A percentile compares a stretch with the other conserved stretches of the same genome.
Conservation (phyloP, 2,797 vertebrate genomes). For the Pithecia hirsuta region DNA sequence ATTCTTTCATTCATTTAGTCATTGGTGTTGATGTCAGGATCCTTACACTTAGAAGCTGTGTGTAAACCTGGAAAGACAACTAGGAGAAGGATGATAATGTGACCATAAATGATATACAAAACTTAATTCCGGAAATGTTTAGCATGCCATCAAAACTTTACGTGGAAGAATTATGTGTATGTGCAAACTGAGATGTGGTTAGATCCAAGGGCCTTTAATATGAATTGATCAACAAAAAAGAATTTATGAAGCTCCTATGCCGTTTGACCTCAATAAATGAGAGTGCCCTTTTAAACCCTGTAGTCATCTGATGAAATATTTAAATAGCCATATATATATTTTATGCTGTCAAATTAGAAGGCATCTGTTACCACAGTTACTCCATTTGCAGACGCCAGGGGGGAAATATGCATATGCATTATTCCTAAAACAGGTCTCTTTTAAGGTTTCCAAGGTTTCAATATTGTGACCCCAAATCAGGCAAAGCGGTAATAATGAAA, state of each 20-base stretch:
- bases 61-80: not conserved
- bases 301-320: conserved; percentile 15
- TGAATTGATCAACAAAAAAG: not conserved
- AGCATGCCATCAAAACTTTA: not conserved
- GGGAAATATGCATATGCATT: conserved; percentile 35
- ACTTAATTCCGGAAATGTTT: not conserved
- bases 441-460: conserved; percentile 72
- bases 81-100: not conserved
- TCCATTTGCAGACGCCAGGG: not conserved
- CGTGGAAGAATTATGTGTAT: no score
- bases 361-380: conserved; percentile 60
- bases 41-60: not conserved
- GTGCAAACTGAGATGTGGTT: not conserved
- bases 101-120: not conserved
- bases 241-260: not conserved
- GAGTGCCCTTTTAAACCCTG: not conserved
- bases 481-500: conserved; percentile 65
- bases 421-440: conserved; percentile 68
- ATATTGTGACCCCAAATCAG: conserved; percentile 71
- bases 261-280: not conserved
- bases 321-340: not conserved
- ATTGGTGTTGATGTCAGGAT: not conserved
- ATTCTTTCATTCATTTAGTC: not conserved
- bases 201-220: not conserved
- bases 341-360: conserved; percentile 45